Percentiles rank a stretch among this genome's conserved stretches.
Evolutionary conservation across 2,113 vertebrate genomes (phyloP).

Genomic region (Mirounga angustirostris): DNA sequence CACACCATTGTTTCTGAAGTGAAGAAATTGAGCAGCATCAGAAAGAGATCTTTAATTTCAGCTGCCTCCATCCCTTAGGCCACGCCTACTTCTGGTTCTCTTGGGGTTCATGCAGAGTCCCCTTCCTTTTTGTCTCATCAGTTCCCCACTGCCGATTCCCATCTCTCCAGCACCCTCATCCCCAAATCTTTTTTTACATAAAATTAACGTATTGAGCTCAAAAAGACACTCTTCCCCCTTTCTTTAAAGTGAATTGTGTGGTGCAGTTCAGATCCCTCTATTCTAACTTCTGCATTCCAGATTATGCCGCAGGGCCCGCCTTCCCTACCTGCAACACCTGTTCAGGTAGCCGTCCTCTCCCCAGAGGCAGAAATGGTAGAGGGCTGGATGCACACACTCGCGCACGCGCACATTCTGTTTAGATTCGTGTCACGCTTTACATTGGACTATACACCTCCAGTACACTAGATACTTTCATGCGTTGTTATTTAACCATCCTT

Average conservation of each 20-base stretch:
- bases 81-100: fast-evolving
- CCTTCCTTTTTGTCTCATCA: background rate
- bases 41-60: background rate
- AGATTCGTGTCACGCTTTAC: background rate
- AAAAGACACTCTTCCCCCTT: background rate
- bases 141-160: fast-evolving
- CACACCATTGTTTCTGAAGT: background rate
- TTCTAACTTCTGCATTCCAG: background rate
- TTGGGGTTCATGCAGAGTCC: background rate
- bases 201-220: background rate
- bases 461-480: fast-evolving
- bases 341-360: too few species aligned
- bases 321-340: background rate
- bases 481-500: background rate
- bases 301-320: fast-evolving
- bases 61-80: background rate
- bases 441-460: background rate
- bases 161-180: background rate
- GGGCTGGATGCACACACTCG: fast-evolving
- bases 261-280: background rate
- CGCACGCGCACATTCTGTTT: fast-evolving
- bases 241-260: background rate
- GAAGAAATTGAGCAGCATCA: background rate
- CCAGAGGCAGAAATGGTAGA: background rate
- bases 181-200: background rate